Percentiles rank a stretch among this genome's conserved stretches.
Conservation (phyloP, 2,113 vertebrate species). For the Bombycilla garrulus region DNA sequence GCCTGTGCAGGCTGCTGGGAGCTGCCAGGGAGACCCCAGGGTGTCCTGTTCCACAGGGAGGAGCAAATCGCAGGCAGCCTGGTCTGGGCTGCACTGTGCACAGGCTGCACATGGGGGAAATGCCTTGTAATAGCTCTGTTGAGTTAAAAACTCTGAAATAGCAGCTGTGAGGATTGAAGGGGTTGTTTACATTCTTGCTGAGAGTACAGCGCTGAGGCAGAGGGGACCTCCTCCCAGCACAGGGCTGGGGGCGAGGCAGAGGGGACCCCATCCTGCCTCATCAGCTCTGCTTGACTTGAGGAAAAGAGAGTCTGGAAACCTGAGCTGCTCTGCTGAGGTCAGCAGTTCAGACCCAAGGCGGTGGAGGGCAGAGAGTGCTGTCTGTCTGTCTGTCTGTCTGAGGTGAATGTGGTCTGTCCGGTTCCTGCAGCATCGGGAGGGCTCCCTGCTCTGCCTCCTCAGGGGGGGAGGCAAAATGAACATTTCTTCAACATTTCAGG, state of each 20-base stretch:
- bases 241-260: neutral
- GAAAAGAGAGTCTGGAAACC: neutral
- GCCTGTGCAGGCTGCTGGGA: neutral
- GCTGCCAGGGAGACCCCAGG: neutral
- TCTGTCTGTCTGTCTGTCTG: neutral
- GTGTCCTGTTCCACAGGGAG: neutral
- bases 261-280: neutral
- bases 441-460: neutral
- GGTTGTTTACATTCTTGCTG: neutral
- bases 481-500: fast-evolving
- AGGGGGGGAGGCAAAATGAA: neutral
- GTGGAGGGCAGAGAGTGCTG: neutral
- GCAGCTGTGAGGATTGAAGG: neutral
- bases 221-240: neutral
- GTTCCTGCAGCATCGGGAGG: neutral
- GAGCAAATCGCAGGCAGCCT: neutral
- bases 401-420: neutral
- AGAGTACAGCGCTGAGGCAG: neutral
- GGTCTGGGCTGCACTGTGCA: neutral
- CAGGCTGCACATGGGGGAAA: fast-evolving
- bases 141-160: neutral
- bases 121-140: fast-evolving
- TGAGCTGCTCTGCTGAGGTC: neutral
- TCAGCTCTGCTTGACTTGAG: neutral
- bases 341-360: neutral